Percentiles rank a stretch among this genome's conserved stretches.
phyloP scores from a whole-genome alignment of 2,888 invertebrate genomes.

The Penaeus monodon region DNA sequence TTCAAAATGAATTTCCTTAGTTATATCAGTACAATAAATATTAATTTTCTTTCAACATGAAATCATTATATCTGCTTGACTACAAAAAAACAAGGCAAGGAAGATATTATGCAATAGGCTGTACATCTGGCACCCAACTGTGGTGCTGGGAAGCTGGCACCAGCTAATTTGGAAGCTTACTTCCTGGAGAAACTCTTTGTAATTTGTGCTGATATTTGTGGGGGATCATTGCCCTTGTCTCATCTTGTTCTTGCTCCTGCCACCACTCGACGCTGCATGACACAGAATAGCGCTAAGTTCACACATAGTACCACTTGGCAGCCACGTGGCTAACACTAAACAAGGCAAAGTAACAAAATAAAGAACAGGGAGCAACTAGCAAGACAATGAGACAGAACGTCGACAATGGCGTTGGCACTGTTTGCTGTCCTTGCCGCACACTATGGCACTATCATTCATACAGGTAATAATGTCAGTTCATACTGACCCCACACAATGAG shows the following conservation, averaged over 20 bases:
- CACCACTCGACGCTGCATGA: conserved; percentile 54
- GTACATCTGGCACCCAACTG: conserved; percentile 38
- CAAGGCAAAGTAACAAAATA: conserved; percentile 58
- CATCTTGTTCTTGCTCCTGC: conserved; percentile 43
- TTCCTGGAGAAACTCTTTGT: conserved; percentile 22
- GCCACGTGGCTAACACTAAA: conserved; percentile 60
- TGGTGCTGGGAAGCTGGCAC: conserved; percentile 23
- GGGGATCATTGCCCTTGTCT: conserved; percentile 32
- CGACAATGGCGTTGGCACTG: conserved; percentile 58
- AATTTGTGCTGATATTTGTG: conserved; percentile 47
- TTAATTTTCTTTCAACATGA: conserved; percentile 23
- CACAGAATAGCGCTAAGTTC: conserved; percentile 59
- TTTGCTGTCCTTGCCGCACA: conserved; percentile 49
- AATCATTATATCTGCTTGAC: conserved; percentile 31
- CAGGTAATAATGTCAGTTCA: conserved; percentile 41
- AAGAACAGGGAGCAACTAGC: conserved; percentile 58
- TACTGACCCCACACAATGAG: conserved; percentile 39
- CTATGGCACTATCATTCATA: conserved; percentile 59
- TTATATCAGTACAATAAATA: conserved; percentile 5
- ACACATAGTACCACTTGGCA: conserved; percentile 62
- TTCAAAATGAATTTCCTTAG: no score
- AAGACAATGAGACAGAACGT: conserved; percentile 47
- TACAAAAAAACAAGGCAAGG: conserved; percentile 44
- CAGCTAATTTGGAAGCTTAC: conserved; percentile 13
- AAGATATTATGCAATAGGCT: conserved; percentile 56